Base-by-base conservation (phyloP, 2,797 vertebrate species). In the Smutsia temminckii region DNA sequence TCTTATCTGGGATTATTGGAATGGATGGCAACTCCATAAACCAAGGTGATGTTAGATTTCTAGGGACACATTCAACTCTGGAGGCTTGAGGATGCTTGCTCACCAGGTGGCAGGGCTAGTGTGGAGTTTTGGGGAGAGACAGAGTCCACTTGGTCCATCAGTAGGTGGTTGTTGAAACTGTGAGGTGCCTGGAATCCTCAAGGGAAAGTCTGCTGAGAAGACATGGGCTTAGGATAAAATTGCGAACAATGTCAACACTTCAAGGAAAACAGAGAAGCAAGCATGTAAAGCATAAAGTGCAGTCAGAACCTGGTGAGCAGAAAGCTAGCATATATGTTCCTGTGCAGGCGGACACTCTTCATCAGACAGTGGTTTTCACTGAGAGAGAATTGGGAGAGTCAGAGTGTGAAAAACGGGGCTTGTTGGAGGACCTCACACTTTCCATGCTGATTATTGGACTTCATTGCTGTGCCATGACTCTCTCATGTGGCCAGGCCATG, bases 391-490 rank as follows among this genome's bases (percentile, higher is more conserved):
- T 8, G 14, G 29, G 46, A 20, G 10, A 63, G 78, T 34, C 51
- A 5, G 40, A 14, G 14, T 9, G 68, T 14, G 34, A 20, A 4
- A 13, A n/a, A 18, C 6, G 5, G 42, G 12, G 23, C 27, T 53
- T 32, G 13, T 23, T 14, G 42, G 16, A 34, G 42, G 69, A 32
- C 34, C 1, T 18, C 1, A 0, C 1, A 2, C 40, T n/a, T 74
- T n/a, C 0, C 5, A 9, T 8, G 1, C 25, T 46, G 46, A 46
- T 46, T 10, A 11, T 46, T 46, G 46, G 10, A 8, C 46, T 46
- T 46, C 10, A 46, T 46, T 46, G 46, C 46, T 46, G 46, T 46
- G 46, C 46, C 46, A 46, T 46, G 46, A 46, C 10, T 46, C 40
- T 40, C 5, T 40, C 6, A 40, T 40, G 40, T 40, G 40, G 40